These are phyloP conservation scores for Oryzias curvinotus DNA, from an alignment of 2,113 vertebrate genomes.

Conservation along the genomic window DNA sequence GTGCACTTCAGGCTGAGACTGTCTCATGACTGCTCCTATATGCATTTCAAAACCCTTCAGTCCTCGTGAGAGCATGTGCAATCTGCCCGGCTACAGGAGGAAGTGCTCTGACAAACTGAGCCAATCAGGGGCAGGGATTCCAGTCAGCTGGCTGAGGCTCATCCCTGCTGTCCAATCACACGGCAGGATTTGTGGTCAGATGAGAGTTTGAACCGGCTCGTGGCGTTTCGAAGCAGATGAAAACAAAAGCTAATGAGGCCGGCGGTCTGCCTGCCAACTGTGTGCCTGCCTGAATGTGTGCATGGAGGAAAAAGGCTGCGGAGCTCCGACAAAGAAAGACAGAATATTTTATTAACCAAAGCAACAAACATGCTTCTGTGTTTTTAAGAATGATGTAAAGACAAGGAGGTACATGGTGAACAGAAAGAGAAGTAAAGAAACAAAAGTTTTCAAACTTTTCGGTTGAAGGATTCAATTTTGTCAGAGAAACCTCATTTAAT, in stretches of 20 bases:
- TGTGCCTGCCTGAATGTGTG: slow-evolving; percentile 40
- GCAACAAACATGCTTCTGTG: slow-evolving; percentile 34
- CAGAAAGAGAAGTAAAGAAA: not conserved
- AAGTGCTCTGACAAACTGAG: slow-evolving; percentile 53
- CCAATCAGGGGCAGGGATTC: slow-evolving; percentile 54
- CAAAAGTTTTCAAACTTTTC: not conserved
- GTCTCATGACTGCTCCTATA: slow-evolving; percentile 15
- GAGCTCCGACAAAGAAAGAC: slow-evolving; percentile 17
- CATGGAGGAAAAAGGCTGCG: slow-evolving; percentile 22
- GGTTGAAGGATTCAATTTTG: not conserved
- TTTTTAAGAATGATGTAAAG: not conserved
- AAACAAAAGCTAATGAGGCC: slow-evolving; percentile 72
- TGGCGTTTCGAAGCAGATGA: slow-evolving; percentile 61
- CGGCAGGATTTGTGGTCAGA: slow-evolving; percentile 45
- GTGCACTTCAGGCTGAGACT: not conserved
- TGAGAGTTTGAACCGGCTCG: slow-evolving; percentile 55
- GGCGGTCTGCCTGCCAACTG: slow-evolving; percentile 48
- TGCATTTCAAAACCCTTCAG: slow-evolving; percentile 30
- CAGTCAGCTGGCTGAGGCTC: slow-evolving; percentile 58
- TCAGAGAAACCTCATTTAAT: too few species aligned
- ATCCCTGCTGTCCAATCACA: slow-evolving; percentile 26
- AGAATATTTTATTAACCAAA: slow-evolving; percentile 11
- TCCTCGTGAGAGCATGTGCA: slow-evolving; percentile 38
- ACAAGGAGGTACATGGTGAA: not conserved
- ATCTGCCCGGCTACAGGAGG: slow-evolving; percentile 77